phyloP scores from a whole-genome alignment of 2,797 vertebrate species.

The Nothura maculosa region DNA sequence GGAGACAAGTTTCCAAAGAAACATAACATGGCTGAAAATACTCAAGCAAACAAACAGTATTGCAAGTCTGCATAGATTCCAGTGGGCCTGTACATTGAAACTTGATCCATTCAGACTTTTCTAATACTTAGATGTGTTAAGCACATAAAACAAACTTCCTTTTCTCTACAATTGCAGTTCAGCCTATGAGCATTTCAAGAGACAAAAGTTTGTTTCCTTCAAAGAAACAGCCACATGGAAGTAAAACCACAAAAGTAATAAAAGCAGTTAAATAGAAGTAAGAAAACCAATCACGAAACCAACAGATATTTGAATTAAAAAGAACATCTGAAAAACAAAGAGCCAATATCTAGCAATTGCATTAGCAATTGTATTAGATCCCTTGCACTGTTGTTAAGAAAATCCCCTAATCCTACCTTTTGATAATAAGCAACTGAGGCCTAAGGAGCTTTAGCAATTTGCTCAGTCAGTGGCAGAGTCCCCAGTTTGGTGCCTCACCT shows the following conservation, averaged over 20 bases:
- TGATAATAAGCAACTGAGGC: background rate
- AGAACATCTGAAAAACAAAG: background rate
- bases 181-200: background rate
- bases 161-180: background rate
- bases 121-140: background rate
- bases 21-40: background rate
- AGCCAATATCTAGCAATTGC: background rate
- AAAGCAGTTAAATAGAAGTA: background rate
- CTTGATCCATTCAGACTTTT: background rate
- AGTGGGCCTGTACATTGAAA: background rate
- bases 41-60: background rate
- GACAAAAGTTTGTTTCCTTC: background rate
- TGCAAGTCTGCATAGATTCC: background rate
- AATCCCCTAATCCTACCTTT: background rate
- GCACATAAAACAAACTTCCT: background rate
- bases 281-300: background rate
- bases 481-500: background rate
- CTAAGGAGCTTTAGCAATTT: background rate
- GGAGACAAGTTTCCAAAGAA: background rate
- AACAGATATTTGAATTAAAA: background rate
- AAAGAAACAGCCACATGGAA: background rate
- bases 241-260: background rate
- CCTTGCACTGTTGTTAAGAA: background rate
- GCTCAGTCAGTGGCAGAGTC: background rate
- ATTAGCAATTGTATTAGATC: background rate